phyloP scores from a whole-genome alignment of 2,888 invertebrate genomes.

The Cremastinae sp. region DNA sequence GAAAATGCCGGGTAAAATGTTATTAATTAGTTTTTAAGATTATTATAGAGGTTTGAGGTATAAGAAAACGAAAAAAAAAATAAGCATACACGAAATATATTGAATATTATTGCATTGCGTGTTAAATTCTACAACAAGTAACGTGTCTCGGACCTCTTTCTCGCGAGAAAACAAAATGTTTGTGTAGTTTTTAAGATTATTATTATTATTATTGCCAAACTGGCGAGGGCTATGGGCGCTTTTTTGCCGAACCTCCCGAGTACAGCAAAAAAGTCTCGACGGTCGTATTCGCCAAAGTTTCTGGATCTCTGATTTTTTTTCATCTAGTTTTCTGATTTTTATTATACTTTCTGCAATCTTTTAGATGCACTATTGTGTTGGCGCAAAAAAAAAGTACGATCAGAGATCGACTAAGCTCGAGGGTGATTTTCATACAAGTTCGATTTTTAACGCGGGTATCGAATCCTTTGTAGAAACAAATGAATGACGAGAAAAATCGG shows the following conservation, averaged over 20 bases:
- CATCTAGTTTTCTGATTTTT: slow-evolving; percentile 13
- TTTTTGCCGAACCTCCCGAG: not conserved
- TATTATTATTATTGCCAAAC: slow-evolving; percentile 36
- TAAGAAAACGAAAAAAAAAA: slow-evolving; percentile 24
- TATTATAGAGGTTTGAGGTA: slow-evolving; percentile 44
- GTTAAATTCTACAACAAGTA: slow-evolving; percentile 55
- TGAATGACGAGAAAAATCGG: slow-evolving; percentile 12
- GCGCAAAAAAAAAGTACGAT: slow-evolving; percentile 10
- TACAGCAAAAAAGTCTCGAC: not conserved
- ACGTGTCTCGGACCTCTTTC: slow-evolving; percentile 27
- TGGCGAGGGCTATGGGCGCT: slow-evolving; percentile 38
- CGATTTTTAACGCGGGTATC: slow-evolving; percentile 60
- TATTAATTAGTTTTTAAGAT: slow-evolving; percentile 70
- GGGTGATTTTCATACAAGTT: slow-evolving; percentile 52
- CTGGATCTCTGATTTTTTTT: slow-evolving; percentile 42
- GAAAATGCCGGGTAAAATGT: slow-evolving; percentile 70
- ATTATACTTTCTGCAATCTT: slow-evolving; percentile 18
- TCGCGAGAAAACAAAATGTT: slow-evolving; percentile 26
- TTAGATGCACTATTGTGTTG: slow-evolving; percentile 9
- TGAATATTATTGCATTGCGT: slow-evolving; percentile 53
- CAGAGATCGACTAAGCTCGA: slow-evolving; percentile 29
- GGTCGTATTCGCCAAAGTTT: slow-evolving; percentile 35
- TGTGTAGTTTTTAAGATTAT: slow-evolving; percentile 33
- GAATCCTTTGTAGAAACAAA: slow-evolving; percentile 41
- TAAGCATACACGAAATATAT: slow-evolving; percentile 47